Evolutionary conservation across 2,113 vertebrate species (phyloP), one percentile per base, ranked within the genome.

Genomic region (Beaufortia kweichowensis): DNA sequence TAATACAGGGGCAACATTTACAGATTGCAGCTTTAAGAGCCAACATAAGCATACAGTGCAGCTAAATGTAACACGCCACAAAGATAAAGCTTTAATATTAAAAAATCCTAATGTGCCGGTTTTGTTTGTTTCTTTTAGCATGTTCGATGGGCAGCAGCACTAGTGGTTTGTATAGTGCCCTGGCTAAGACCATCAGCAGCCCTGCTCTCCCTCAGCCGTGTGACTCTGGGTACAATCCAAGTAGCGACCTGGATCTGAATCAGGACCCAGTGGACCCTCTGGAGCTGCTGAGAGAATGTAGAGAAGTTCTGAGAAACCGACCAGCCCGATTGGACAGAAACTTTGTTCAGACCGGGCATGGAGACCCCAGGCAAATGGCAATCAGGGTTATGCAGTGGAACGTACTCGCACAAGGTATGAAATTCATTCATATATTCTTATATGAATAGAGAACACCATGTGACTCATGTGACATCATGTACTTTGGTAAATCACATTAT

Each of bases 341-440:
- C 50, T 94, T 98, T 26, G 89, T 96, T 48, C 74, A 69, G 29
- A 68, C 61, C 26, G 67, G 46, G 24, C 65, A 43, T 71, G 73
- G 39, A 48, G 56, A 21, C 35, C 3, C 59, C 80, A 41, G 82
- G 84, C 35, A 89, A 82, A 81, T 87, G 88, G 66, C 92, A 50
- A 93, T 98, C 46, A 90, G 95, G 61, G 89, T 98, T 82, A 95
- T 98, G 95, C 96, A 98, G 82, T 98, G 97, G 96, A 98, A 98
- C 84, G 97, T 98, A 78, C 93, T 98, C 0, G 97, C 97, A 24
- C 97, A 98, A 94, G 97, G 97, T 98, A 90, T 12, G 33, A 24
- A 10, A 0, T 7, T 41, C 14, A 21, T n/a, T 41, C 6, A 19
- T 19, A 21, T 21, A n/a, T n/a, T n/a, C n/a, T 33, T 19, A 53